Evolutionary conservation across 1,140 invertebrate species (phyloP), one percentile per base, ranked within the genome.

Genomic region (Pinna nobilis): DNA sequence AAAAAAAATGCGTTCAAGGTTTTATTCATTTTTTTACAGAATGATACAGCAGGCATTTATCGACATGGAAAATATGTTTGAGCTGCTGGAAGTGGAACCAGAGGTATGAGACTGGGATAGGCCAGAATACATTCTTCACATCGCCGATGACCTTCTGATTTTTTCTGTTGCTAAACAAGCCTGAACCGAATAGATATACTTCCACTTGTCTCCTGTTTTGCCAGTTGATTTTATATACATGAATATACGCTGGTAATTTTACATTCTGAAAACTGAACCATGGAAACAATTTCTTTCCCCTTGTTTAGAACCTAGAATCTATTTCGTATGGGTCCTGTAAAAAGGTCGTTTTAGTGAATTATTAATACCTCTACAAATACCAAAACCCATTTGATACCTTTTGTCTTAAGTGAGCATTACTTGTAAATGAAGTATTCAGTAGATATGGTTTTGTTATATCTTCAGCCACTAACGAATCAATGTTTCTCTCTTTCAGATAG

Each of bases 11-110:
- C 32, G 1, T 11, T 25, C 32, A 4, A 28, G 18, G 32, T 25
- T 33, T 59, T 3, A 11, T 5, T 71, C 50, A n/a, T 60, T 32
- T 23, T 35, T 25, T 83, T 82, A 59, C 83, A 96, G 96, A 85
- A 94, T 95, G 53, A 98, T 99, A 71, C 97, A 99, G 84, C 96
- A 96, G 87, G 96, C 97, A 86, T 99, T 99, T 86, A 93, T 99
- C 30, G 98, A 99, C 82, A 99, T 99, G 97, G 98, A 99, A 90
- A 99, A 99, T 86, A 99, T 99, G 97, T 97, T 99, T 89, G 97
- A 98, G 65, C 86, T 99, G 55, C 89, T 99, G 60, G 92, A 93
- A 55, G 94, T 97, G 87, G 92, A 94, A 30, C 92, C 94, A 74
- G 97, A 99, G 90, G 92, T 98, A 53, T 90, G 53, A 59, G 37